Percentiles rank a stretch among this genome's conserved stretches.
These are phyloP conservation scores for Acanthopleura granulata DNA, from an alignment of 2,888 invertebrate genomes.

Conservation along the genomic window DNA sequence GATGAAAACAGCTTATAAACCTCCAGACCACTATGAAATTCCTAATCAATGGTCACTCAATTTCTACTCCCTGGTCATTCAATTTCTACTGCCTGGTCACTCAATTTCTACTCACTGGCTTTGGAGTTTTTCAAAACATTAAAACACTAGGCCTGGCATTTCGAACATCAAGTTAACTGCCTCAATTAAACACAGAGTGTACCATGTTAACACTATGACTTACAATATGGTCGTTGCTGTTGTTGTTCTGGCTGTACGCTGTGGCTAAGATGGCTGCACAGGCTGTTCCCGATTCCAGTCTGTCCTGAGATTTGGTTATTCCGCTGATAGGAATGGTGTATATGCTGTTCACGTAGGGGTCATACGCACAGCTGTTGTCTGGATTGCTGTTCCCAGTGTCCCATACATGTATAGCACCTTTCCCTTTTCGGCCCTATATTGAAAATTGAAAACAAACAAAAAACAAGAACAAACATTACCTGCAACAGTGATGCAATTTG, in stretches of 20 bases:
- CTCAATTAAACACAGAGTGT: too few relatives aligned
- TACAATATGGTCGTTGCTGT: slow-evolving; percentile 18
- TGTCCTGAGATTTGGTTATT: neutral
- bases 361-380: slow-evolving; percentile 23
- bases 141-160: too few relatives aligned
- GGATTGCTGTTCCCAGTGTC: slow-evolving; percentile 16
- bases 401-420: slow-evolving; percentile 24
- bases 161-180: too few relatives aligned
- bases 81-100: too few relatives aligned
- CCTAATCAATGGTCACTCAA: too few relatives aligned
- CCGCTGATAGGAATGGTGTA: slow-evolving; percentile 22
- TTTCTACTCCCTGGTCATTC: too few relatives aligned
- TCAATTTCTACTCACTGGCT: too few relatives aligned
- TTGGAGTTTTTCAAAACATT: too few relatives aligned
- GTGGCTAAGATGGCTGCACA: slow-evolving; percentile 21
- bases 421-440: slow-evolving; percentile 21
- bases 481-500: too few relatives aligned
- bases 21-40: too few relatives aligned
- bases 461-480: too few relatives aligned
- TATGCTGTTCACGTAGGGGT: slow-evolving; percentile 19
- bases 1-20: too few relatives aligned
- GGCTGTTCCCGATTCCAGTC: neutral
- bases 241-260: slow-evolving; percentile 20
- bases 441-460: neutral
- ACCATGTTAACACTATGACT: neutral